Conservation (phyloP, 2,113 vertebrate species). For the Notarius quadriscutis region DNA sequence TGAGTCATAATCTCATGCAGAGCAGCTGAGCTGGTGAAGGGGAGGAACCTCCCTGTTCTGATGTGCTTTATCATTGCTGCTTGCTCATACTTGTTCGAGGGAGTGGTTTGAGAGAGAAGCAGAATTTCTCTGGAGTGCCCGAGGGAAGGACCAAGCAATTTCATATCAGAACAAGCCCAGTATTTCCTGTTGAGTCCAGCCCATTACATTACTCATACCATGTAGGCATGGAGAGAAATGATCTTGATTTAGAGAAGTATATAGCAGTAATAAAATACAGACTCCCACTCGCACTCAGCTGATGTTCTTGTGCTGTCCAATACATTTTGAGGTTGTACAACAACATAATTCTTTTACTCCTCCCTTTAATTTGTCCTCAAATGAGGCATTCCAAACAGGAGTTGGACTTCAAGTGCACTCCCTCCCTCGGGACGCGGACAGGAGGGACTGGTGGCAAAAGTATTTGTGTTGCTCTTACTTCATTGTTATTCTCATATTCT, state of each 20-base stretch:
- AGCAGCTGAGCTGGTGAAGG: slow-evolving; percentile 43
- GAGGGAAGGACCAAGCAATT: slow-evolving; percentile 39
- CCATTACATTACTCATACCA: slow-evolving; percentile 8
- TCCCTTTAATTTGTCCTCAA: neutral
- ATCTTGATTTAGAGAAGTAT: neutral
- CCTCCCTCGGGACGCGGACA: slow-evolving; percentile 18
- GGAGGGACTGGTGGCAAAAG: neutral
- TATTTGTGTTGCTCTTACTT: slow-evolving; percentile 8
- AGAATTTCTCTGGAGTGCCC: slow-evolving; percentile 16
- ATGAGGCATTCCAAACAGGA: slow-evolving; percentile 26
- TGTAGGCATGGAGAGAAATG: neutral
- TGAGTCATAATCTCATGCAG: neutral
- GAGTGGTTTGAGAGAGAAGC: slow-evolving; percentile 54
- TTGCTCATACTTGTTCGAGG: slow-evolving; percentile 70
- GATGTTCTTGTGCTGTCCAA: neutral
- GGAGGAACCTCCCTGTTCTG: slow-evolving; percentile 61
- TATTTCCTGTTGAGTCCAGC: slow-evolving; percentile 59
- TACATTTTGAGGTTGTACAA: neutral
- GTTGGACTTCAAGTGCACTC: slow-evolving; percentile 18
- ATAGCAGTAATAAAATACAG: neutral
- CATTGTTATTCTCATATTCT: neutral
- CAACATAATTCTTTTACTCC: neutral
- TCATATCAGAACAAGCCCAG: slow-evolving; percentile 53
- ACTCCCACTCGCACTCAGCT: neutral
- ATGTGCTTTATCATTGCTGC: slow-evolving; percentile 52